Base-by-base conservation (phyloP, 1,140 invertebrate species). In the Papilio polyxenes region DNA sequence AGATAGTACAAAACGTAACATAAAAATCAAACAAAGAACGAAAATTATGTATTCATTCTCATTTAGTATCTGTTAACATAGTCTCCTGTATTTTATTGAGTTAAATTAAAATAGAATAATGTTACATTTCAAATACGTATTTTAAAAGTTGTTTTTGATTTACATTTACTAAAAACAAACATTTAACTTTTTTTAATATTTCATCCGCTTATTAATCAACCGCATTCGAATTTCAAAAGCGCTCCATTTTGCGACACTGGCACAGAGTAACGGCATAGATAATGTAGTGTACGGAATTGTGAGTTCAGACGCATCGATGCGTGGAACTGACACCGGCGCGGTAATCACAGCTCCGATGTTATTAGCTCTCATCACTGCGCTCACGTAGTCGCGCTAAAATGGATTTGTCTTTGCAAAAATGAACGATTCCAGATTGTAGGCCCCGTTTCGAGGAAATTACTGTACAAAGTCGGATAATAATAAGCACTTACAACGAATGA, bases 341-440 rank as follows among this genome's bases (percentile, higher is more conserved):
- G 78, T 92, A 92, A 93, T 93, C 88, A 91, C 89, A 89, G 88
- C 87, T 85, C 86, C 56, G 72, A 86, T 86, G 87, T 88, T 88
- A 93, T 93, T 93, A 93, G 86, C 88, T 88, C 92, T 92, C 91
- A 94, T 93, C 92, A 92, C 90, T 85, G 80, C 88, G 91, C 90
- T 93, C 92, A 93, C 92, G 92, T 93, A 92, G 53, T 88, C 86
- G 87, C 88, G 85, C 90, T 89, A 90, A 90, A 93, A 93, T 92
- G 92, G 92, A 94, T 94, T 93, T 94, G 92, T 94, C 92, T 94
- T 91, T 92, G 91, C 91, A 90, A 92, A 92, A 94, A 93, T 93
- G 20, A 93, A 91, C 92, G 90, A 92, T 92, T 90, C 88, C 85
- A 92, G 91, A 94, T 94, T 94, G 90, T 91, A 89, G 92, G 87